Conservation (phyloP, 1,140 invertebrate genomes). For the Whitmania pigra region DNA sequence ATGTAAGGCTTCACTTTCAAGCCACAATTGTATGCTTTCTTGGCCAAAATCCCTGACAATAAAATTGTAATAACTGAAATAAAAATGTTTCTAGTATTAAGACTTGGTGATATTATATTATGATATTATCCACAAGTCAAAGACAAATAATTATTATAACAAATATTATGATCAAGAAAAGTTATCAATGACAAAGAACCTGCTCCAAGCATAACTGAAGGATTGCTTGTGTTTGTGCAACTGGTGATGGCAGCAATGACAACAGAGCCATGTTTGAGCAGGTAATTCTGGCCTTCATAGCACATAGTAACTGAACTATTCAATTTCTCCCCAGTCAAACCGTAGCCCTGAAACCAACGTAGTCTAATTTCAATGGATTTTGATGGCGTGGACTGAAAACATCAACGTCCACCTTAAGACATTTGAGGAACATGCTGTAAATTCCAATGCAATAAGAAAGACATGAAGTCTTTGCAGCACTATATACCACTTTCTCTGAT, state of each 20-base stretch:
- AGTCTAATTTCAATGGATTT: neutral
- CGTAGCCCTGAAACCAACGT: conserved; percentile 58
- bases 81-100: no score
- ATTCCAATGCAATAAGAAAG: no score
- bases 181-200: conserved; percentile 42
- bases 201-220: conserved; percentile 89
- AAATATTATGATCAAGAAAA: no score
- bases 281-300: conserved; percentile 67
- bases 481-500: no score
- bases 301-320: conserved; percentile 58
- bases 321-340: conserved; percentile 57
- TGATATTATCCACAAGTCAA: no score
- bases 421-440: no score
- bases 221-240: conserved; percentile 96
- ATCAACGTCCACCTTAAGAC: no score
- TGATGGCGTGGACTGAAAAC: no score
- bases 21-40: conserved; percentile 84
- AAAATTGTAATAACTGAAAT: neutral
- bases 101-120: no score
- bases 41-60: conserved; percentile 68
- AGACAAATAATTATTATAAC: no score
- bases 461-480: no score
- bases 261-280: conserved; percentile 78
- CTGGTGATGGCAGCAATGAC: conserved; percentile 94
- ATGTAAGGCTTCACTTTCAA: conserved; percentile 78